These are phyloP conservation scores for Gambusia holbrooki DNA, from an alignment of 2,113 vertebrate genomes.

Conservation along the genomic window DNA sequence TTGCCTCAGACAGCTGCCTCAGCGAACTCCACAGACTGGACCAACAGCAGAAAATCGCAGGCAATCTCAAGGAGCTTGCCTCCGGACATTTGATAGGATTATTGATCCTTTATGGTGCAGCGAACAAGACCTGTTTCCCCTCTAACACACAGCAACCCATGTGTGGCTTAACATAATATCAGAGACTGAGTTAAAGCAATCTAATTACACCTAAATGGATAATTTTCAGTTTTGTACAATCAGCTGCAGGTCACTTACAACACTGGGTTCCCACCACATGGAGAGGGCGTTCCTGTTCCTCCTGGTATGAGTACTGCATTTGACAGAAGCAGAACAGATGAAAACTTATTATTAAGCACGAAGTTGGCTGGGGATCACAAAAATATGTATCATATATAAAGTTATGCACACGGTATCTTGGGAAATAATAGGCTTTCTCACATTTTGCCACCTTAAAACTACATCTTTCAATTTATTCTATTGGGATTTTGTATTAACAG, in stretches of 20 bases:
- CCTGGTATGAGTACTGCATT: conserved; percentile 85
- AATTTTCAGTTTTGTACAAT: conserved; percentile 32
- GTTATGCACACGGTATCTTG: background rate
- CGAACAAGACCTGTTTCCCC: conserved; percentile 13
- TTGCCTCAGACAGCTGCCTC: conserved; percentile 59
- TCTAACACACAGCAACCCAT: conserved; percentile 31
- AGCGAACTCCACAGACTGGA: conserved; percentile 51
- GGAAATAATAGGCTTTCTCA: background rate
- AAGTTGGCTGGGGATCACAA: background rate
- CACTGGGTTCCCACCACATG: conserved; percentile 90
- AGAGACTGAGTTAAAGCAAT: conserved; percentile 37
- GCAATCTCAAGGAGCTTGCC: conserved; percentile 35
- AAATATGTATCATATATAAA: background rate
- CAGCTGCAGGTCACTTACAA: conserved; percentile 85
- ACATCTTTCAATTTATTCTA: background rate
- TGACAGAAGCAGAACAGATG: conserved; percentile 13
- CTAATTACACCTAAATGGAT: conserved; percentile 37
- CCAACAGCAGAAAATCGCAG: conserved; percentile 27
- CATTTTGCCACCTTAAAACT: background rate
- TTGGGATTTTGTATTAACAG: background rate
- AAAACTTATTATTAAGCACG: background rate
- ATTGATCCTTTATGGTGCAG: conserved; percentile 60
- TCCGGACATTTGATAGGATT: conserved; percentile 56
- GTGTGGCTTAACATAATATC: conserved; percentile 51
- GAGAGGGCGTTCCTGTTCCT: conserved; percentile 91